A percentile compares a stretch with the other conserved stretches of the same genome.
phyloP scores from a whole-genome alignment of 2,888 invertebrate species.

The Idaea dimidiata region DNA sequence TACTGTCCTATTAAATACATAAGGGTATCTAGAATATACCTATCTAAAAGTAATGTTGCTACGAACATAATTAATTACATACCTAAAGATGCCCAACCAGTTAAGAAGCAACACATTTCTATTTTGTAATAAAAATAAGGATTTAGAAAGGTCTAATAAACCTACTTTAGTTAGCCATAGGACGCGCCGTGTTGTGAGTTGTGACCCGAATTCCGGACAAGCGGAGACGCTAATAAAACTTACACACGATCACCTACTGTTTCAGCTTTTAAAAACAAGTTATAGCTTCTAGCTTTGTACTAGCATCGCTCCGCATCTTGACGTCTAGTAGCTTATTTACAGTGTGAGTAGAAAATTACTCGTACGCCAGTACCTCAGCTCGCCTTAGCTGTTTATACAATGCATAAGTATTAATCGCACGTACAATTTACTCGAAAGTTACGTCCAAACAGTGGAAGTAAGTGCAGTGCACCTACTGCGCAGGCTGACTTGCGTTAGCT shows the following conservation, averaged over 20 bases:
- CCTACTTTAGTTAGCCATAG: constrained; percentile 2
- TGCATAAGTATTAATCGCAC: constrained; percentile 11
- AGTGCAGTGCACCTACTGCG: constrained; percentile 16
- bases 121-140: constrained; percentile 16
- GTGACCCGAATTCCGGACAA: constrained; percentile 1
- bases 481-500: constrained; percentile 17
- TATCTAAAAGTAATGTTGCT: no score
- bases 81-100: no score
- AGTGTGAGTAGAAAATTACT: no score
- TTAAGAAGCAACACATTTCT: constrained; percentile 18
- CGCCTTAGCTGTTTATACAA: no score
- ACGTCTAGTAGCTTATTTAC: no score
- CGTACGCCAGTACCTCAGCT: no score
- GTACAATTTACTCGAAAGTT: constrained; percentile 23
- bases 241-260: neutral
- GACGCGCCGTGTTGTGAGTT: neutral
- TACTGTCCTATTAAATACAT: no score
- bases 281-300: neutral
- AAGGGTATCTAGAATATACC: no score
- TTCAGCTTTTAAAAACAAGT: neutral
- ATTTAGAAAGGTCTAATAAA: constrained; percentile 3
- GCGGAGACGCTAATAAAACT: constrained; percentile 1
- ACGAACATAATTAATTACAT: no score
- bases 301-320: no score
- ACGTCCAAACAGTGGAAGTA: constrained; percentile 15